These are phyloP conservation scores for Cygnus atratus DNA, from an alignment of 2,113 vertebrate genomes.

Conservation along the genomic window DNA sequence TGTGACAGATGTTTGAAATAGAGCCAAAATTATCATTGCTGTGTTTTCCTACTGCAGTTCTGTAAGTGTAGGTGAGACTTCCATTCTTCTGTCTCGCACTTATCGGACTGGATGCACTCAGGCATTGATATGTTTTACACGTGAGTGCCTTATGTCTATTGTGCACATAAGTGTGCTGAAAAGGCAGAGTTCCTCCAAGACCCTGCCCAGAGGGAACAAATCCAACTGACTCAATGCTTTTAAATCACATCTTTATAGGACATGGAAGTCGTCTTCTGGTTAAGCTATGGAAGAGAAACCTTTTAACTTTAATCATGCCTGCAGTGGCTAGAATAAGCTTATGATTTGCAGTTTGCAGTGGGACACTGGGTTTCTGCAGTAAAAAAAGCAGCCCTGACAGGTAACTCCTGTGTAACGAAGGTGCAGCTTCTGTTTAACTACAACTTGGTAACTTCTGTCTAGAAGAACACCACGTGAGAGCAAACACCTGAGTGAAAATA, in stretches of 20 bases:
- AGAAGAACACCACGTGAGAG: neutral
- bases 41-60: neutral
- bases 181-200: constrained; percentile 14
- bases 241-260: neutral
- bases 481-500: neutral
- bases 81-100: neutral
- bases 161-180: neutral
- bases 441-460: neutral
- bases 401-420: neutral
- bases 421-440: neutral
- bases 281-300: neutral
- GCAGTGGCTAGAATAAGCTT: neutral
- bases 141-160: neutral
- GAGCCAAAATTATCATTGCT: neutral
- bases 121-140: neutral
- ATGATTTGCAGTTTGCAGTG: neutral
- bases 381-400: neutral
- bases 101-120: neutral
- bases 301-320: neutral
- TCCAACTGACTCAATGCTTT: neutral
- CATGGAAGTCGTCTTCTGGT: constrained; percentile 1
- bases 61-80: neutral
- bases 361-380: neutral
- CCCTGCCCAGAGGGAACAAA: neutral
- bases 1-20: neutral